Evolutionary conservation across 2,797 vertebrate genomes (phyloP), one percentile per base, ranked within the genome.

Genomic region (Cynodonichthys magdalenae): DNA sequence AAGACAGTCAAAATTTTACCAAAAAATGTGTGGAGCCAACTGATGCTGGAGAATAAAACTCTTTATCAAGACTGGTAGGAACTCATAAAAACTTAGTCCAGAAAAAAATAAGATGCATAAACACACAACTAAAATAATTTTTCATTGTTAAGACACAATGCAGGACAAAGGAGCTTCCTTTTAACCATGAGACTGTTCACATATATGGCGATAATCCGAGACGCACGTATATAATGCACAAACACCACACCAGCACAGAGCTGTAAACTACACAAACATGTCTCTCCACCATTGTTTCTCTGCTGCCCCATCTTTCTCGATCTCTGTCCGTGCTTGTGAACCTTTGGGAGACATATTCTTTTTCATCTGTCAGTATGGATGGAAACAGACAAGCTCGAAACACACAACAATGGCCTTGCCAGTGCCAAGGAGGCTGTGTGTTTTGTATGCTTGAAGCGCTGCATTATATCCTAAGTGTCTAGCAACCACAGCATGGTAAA

Each of bases 381-480:
- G 81, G 86, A 86, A 88, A 90, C 82, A 89, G 84, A 87, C 90
- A 86, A 83, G 87, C 82, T 88, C 71, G 80, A 88, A 90, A 90
- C 79, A 81, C 74, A 90, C 81, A 90, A 89, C 89, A 87, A 88
- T 87, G 81, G 85, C 81, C 74, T 84, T 46, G 27, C 73, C 57
- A 79, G 83, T 81, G 90, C 83, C 53, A 45, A 84, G 77, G 77
- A 87, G 74, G 69, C 78, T 88, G 82, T 75, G 76, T 90, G 87
- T 82, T 88, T 84, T 90, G 89, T 89, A 89, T 90, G 91, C 87
- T 92, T 89, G 86, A 90, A 89, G 86, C 89, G 80, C 82, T 89
- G 90, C 87, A 92, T 92, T 91, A 90, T 87, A 80, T 88, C 83
- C 82, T 86, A 88, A 89, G 87, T 88, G 89, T 91, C 87, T 86